A percentile compares a stretch with the other conserved stretches of the same genome.
These are phyloP conservation scores for Orchesella cincta DNA, from an alignment of 1,140 invertebrate genomes.

Conservation along the genomic window DNA sequence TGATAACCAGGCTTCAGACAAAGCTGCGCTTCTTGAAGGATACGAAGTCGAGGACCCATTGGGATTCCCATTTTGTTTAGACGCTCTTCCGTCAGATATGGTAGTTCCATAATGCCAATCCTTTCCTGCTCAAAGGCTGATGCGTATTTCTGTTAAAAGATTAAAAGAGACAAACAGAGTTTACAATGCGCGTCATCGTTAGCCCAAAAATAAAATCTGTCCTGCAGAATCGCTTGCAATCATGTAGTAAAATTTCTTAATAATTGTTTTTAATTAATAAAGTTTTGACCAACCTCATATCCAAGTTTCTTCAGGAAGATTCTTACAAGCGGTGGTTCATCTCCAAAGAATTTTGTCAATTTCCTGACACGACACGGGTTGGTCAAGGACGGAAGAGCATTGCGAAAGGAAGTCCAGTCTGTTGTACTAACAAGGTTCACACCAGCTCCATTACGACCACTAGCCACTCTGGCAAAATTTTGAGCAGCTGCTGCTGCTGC, in stretches of 20 bases:
- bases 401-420: conserved; percentile 50
- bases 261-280: not conserved
- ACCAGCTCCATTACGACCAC: conserved; percentile 30
- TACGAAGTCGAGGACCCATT: conserved; percentile 80
- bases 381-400: conserved; percentile 60
- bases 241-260: not conserved
- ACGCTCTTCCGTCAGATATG: conserved; percentile 85
- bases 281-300: conserved; percentile 74
- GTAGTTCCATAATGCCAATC: conserved; percentile 87
- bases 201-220: not conserved
- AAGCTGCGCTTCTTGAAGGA: conserved; percentile 80
- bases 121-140: conserved; percentile 80
- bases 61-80: conserved; percentile 86
- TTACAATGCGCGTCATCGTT: conserved; percentile 13
- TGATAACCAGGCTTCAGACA: conserved; percentile 48
- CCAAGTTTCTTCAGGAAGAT: conserved; percentile 88
- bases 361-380: conserved; percentile 82
- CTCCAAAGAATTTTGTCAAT: conserved; percentile 88
- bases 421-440: conserved; percentile 32
- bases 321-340: conserved; percentile 85
- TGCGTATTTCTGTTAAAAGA: conserved; percentile 78
- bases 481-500: conserved; percentile 31
- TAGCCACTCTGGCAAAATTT: conserved; percentile 33
- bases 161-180: conserved; percentile 51
- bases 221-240: not conserved